Evolutionary conservation across 2,113 vertebrate genomes (phyloP).

Genomic region (Pica pica): DNA sequence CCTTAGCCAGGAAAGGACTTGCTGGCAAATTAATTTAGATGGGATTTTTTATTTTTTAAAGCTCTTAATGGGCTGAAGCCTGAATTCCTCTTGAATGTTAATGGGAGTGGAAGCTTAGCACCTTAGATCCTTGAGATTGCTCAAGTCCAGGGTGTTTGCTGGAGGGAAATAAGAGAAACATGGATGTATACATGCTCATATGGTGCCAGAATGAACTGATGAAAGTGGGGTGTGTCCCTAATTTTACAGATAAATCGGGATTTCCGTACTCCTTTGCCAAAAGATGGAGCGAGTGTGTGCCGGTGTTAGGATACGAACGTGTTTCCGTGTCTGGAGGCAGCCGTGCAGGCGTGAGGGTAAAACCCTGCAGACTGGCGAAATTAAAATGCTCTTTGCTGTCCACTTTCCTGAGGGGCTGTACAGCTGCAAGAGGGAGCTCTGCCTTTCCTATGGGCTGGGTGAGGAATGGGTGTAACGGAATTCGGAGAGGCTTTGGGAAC

Average conservation of each 20-base stretch:
- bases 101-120: conserved; percentile 19
- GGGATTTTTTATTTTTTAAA: not conserved
- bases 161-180: not conserved
- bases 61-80: not conserved
- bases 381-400: not conserved
- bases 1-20: not conserved
- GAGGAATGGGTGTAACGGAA: not conserved
- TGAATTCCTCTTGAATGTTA: conserved; percentile 38
- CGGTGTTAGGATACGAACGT: rapidly evolving
- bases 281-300: not conserved
- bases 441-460: not conserved
- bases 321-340: not conserved
- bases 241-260: not conserved
- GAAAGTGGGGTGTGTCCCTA: not conserved
- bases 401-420: not conserved
- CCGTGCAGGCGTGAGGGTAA: not conserved
- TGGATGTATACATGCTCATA: not conserved
- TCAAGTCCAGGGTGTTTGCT: not conserved
- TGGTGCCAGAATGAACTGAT: not conserved
- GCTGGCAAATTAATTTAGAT: not conserved
- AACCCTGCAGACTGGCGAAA: not conserved
- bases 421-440: not conserved
- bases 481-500: not conserved
- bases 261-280: not conserved
- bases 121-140: conserved; percentile 32